Evolutionary conservation across 2,888 invertebrate genomes (phyloP), one percentile per base, ranked within the genome.

Genomic region (Rhagium mordax): DNA sequence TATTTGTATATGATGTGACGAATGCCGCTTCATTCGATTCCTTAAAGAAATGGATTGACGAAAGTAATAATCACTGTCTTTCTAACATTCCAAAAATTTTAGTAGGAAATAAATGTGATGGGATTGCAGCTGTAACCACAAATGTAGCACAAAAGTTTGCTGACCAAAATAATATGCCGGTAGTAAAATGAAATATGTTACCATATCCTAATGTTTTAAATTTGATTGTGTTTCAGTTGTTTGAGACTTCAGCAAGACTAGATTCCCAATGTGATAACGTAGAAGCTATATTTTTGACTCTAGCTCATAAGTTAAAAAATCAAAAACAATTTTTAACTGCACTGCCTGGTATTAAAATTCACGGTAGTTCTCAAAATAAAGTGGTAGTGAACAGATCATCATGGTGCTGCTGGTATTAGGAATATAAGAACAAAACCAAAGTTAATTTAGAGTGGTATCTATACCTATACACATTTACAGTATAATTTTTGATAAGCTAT

Each of bases 101-200:
- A 60, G 93, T 95, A 1, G 95, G 95, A 8, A 95, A 95, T 88
- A 95, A 95, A 85, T 94, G 95, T 85, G 95, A 95, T 87, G 89
- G 91, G 78, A 89, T 89, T 53, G 89, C 91, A 4, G 89, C 91
- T 1, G 92, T 95, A 5, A 91, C 91, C 70, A 94, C 93, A 3
- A 91, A 93, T 61, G 90, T 91, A 74, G 95, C 95, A 0, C 95
- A 95, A 86, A 90, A 92, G 73, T 91, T 94, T 78, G 94, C 94
- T 8, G 94, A 94, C 85, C 89, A 90, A 74, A 90, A 93, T 83
- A 90, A 91, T 74, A 94, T 95, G 94, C 94, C 94, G 81, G 92
- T 92, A 83, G 87, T 89, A 82, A 24, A 48, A 53, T 13, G 29
- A 20, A 20, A n/a, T 67, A 61, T 33, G n/a, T 47, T 6, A n/a